phyloP scores from a whole-genome alignment of 2,113 vertebrate genomes.

The Nyctibius bracteatus region DNA sequence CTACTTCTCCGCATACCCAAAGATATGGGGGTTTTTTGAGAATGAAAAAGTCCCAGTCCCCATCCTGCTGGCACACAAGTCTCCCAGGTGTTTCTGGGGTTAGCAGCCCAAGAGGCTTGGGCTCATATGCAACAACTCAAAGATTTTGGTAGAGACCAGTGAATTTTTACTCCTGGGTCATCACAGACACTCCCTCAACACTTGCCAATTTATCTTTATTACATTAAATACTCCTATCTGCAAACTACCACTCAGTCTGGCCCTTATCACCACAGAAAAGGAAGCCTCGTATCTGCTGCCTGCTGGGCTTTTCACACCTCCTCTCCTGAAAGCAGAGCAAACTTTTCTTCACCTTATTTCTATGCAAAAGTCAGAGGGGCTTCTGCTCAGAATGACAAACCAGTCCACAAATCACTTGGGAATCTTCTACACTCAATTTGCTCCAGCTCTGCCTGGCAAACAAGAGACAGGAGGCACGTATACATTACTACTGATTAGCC shows the following conservation, averaged over 20 bases:
- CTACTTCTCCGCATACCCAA: not conserved
- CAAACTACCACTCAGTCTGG: not conserved
- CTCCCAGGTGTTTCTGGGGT: not conserved
- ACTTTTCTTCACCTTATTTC: conserved; percentile 27
- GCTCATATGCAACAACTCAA: not conserved
- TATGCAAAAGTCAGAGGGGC: not conserved
- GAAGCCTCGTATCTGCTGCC: not conserved
- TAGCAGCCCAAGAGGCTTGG: not conserved
- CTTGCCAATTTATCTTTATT: not conserved
- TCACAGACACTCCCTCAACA: not conserved
- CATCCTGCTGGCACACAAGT: not conserved
- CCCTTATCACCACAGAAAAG: not conserved
- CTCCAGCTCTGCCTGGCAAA: conserved; percentile 8
- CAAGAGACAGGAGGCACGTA: conserved; percentile 13
- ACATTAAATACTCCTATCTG: not conserved
- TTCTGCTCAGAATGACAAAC: conserved; percentile 51
- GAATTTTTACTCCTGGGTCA: not conserved
- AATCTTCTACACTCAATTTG: conserved; percentile 26
- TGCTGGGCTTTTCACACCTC: not conserved
- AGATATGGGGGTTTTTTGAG: rapidly evolving
- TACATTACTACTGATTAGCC: conserved; percentile 58
- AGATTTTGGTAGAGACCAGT: not conserved
- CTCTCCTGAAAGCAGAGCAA: not conserved
- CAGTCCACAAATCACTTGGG: conserved; percentile 23
- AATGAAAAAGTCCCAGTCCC: not conserved